Evolutionary conservation across 2,797 vertebrate genomes (phyloP).

Genomic region (Syndactyla subalaris): DNA sequence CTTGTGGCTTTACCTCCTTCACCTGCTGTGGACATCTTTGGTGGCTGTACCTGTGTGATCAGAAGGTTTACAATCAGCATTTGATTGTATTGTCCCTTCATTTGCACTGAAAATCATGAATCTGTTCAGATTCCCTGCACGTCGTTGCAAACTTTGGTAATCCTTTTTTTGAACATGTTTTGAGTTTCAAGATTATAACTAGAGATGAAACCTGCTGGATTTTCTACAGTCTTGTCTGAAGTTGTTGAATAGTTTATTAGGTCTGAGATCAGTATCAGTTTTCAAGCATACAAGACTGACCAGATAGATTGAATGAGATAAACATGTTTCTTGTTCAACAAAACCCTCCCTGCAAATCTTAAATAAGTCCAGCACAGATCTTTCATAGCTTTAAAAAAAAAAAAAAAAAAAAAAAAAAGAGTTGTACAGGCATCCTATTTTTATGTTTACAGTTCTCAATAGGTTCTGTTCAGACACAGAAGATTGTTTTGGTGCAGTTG

Average conservation of each 20-base stretch:
- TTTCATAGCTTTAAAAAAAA: background rate
- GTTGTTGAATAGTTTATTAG: background rate
- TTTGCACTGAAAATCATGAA: background rate
- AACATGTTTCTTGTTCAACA: background rate
- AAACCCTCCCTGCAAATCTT: background rate
- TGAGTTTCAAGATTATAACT: background rate
- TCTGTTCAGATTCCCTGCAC: background rate
- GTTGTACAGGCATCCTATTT: background rate
- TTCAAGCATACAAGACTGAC: background rate
- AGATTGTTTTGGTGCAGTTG: background rate
- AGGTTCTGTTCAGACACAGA: background rate
- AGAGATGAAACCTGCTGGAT: background rate
- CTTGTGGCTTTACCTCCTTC: background rate
- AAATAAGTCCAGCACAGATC: background rate
- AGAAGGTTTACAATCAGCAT: background rate
- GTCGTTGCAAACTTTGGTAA: background rate
- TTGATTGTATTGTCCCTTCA: background rate
- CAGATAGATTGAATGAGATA: background rate
- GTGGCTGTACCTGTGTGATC: background rate
- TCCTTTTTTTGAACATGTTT: background rate
- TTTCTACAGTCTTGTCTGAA: background rate
- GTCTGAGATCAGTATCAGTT: background rate
- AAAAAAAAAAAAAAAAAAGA: background rate
- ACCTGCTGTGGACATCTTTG: fast-evolving
- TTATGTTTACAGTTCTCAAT: background rate